A percentile compares a stretch with the other conserved stretches of the same genome.
These are phyloP conservation scores for Isaurus tuberculatus DNA, from an alignment of 92 coral and sea anemone genomes.

Conservation along the genomic window DNA sequence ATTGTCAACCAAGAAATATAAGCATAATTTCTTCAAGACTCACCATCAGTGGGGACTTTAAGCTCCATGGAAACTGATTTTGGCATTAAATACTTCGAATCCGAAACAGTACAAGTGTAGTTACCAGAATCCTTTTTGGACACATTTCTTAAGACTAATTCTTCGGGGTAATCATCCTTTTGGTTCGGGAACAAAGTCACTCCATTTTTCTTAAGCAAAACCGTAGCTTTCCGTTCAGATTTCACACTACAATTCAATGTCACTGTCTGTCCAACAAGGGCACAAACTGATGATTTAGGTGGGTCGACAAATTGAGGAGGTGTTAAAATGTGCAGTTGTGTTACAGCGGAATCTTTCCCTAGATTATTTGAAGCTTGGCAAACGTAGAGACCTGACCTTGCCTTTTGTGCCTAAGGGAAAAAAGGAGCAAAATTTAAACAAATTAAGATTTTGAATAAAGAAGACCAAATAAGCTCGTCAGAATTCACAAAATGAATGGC, in stretches of 20 bases:
- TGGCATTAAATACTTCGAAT: constrained; percentile 28
- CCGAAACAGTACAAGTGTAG: constrained; percentile 16
- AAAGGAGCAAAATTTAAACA: not conserved
- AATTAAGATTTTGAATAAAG: too few species aligned
- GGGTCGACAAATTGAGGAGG: constrained; percentile 20
- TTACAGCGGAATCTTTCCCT: constrained; percentile 22
- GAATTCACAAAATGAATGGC: too few species aligned
- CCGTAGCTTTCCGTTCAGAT: not conserved
- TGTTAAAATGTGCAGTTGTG: constrained; percentile 2
- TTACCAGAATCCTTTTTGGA: constrained; percentile 38
- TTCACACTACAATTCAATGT: constrained; percentile 15
- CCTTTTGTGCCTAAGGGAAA: constrained; percentile 8
- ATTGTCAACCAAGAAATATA: too few species aligned
- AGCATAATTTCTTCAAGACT: not conserved
- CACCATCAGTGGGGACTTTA: constrained; percentile 22
- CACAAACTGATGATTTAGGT: constrained; percentile 8
- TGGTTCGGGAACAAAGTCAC: not conserved
- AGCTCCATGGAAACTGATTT: constrained; percentile 34
- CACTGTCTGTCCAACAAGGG: constrained; percentile 10
- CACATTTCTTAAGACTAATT: not conserved
- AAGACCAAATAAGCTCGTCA: too few species aligned
- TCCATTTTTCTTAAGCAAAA: constrained; percentile 16
- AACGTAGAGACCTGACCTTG: constrained; percentile 34
- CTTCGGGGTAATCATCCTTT: not conserved
- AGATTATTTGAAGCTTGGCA: constrained; percentile 33